Evolutionary conservation across 2,797 vertebrate species (phyloP).

Genomic region (Cottoperca gobio): DNA sequence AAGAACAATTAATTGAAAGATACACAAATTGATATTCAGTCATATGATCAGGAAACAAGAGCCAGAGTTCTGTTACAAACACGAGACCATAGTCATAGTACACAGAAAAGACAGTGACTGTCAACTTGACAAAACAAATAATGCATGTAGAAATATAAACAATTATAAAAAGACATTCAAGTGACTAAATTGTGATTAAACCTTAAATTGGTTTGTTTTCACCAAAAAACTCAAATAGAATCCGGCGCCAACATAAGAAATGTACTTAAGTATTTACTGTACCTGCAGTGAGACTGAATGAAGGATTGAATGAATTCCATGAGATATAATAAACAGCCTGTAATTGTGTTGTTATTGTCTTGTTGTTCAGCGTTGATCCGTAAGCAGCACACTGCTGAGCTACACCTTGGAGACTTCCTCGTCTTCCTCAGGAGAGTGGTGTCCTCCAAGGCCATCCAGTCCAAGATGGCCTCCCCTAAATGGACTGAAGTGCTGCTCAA

Average conservation of each 20-base stretch:
- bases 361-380: slow-evolving; percentile 87
- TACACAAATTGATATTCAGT: background rate
- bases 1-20: background rate
- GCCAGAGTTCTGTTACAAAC: background rate
- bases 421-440: slow-evolving; percentile 97
- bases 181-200: too few relatives aligned
- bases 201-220: too few relatives aligned
- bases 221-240: too few relatives aligned
- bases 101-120: background rate
- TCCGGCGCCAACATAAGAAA: too few relatives aligned
- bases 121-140: background rate
- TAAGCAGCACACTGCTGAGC: slow-evolving; percentile 93
- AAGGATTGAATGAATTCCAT: background rate
- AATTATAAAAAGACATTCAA: background rate
- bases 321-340: too few relatives aligned
- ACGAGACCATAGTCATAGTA: background rate
- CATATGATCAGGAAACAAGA: background rate
- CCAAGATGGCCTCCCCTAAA: slow-evolving; percentile 98
- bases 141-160: background rate
- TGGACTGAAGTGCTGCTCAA: slow-evolving; percentile 99
- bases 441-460: slow-evolving; percentile 98
- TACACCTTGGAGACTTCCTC: slow-evolving; percentile 96
- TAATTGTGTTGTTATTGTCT: background rate
- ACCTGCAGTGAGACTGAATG: background rate
- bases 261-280: background rate